Percentiles rank a stretch among this genome's conserved stretches.
Evolutionary conservation across 2,797 vertebrate genomes (phyloP).

Genomic region (Neosilurus hyrtlii): DNA sequence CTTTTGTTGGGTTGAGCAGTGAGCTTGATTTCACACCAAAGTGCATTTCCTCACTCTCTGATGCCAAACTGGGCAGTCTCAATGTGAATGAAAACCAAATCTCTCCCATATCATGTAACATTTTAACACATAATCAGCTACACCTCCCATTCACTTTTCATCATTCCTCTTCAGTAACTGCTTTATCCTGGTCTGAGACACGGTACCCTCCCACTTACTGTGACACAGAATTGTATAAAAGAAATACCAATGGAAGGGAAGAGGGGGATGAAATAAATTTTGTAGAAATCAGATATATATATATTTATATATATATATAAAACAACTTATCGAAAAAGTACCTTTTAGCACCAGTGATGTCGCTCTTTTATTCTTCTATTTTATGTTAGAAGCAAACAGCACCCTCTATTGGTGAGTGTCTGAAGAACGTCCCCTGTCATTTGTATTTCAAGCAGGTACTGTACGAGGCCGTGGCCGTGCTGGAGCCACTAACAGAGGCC

Average conservation of each 20-base stretch:
- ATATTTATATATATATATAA: too few species aligned
- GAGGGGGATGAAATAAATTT: too few species aligned
- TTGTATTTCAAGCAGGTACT: constrained; percentile 97
- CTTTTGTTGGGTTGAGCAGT: constrained; percentile 62
- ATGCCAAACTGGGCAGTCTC: constrained; percentile 13
- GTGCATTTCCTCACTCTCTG: constrained; percentile 29
- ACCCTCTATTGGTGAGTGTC: constrained; percentile 25
- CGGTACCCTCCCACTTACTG: neutral
- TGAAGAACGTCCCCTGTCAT: constrained; percentile 59
- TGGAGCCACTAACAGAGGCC: constrained; percentile 88
- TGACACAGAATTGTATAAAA: neutral
- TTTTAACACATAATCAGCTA: constrained; percentile 25
- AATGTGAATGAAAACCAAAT: constrained; percentile 38
- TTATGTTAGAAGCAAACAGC: neutral
- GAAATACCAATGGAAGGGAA: neutral
- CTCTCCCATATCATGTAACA: constrained; percentile 37
- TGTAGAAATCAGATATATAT: too few species aligned
- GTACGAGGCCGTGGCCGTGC: constrained; percentile 96
- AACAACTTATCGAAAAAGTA: neutral
- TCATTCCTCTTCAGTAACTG: constrained; percentile 8
- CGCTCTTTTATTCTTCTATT: neutral
- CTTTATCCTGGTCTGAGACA: neutral
- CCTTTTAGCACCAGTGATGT: neutral
- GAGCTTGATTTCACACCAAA: constrained; percentile 60
- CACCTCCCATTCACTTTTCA: constrained; percentile 21